Percentiles rank a stretch among this genome's conserved stretches.
phyloP scores from a whole-genome alignment of 2,797 vertebrate species.

The Danionella dracula region DNA sequence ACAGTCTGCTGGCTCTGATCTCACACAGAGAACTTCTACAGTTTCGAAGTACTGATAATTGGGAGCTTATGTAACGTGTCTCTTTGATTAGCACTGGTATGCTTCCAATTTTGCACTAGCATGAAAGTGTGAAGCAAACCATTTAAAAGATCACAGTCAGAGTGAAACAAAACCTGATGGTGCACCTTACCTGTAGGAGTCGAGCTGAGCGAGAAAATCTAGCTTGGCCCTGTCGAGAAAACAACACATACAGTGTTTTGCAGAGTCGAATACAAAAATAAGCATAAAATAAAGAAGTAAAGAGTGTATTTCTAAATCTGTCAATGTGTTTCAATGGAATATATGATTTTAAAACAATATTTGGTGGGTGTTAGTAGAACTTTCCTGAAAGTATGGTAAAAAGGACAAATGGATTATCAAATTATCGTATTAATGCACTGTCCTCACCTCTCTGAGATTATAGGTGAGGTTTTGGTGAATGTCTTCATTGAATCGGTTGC shows the following conservation, averaged over 20 bases:
- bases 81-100: background rate
- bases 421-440: background rate
- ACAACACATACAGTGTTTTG: constrained; percentile 15
- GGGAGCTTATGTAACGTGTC: constrained; percentile 8
- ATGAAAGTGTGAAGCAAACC: background rate
- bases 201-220: constrained; percentile 72
- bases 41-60: constrained; percentile 3
- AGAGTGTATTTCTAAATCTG: no score
- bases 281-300: no score
- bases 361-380: no score
- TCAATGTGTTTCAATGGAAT: no score
- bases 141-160: background rate
- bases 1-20: no score
- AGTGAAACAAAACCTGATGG: background rate
- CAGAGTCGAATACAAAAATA: no score
- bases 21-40: background rate
- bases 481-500: constrained; percentile 79
- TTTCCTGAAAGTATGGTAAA: no score
- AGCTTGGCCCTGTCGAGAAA: constrained; percentile 68
- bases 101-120: background rate
- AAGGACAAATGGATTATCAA: no score
- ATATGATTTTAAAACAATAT: no score
- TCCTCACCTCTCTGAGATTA: constrained; percentile 86
- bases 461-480: constrained; percentile 92
- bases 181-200: constrained; percentile 68